Evolutionary conservation across 1,140 invertebrate species (phyloP).

Genomic region (Drosophila ficusphila): DNA sequence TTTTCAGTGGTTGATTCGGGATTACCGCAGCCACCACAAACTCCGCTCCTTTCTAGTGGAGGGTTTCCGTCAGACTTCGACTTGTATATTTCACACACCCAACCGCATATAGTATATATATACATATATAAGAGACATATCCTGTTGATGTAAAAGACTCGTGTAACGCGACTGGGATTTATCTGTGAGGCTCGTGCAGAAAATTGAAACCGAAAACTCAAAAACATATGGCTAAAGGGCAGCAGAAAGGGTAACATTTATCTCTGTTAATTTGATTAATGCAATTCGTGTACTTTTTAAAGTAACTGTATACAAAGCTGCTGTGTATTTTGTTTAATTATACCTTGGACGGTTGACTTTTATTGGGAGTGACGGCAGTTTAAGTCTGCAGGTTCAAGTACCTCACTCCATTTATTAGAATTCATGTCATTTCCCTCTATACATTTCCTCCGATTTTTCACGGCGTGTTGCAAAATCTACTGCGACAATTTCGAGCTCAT

Average conservation of each 20-base stretch:
- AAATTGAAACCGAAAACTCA: conserved; percentile 47
- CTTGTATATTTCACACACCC: background rate
- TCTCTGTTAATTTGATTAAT: conserved; percentile 24
- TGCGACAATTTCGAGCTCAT: conserved; percentile 70
- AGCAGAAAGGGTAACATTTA: conserved; percentile 1
- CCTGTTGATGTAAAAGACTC: conserved; percentile 38
- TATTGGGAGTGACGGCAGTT: conserved; percentile 21
- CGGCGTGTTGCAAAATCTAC: conserved; percentile 11
- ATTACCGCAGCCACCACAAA: conserved; percentile 22
- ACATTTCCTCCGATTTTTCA: conserved; percentile 7
- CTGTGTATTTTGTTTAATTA: conserved; percentile 2
- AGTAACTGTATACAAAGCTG: background rate
- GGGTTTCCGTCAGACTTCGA: conserved; percentile 31
- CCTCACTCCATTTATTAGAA: conserved; percentile 16
- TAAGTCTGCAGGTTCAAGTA: background rate
- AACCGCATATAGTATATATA: conserved; percentile 28
- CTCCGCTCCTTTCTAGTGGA: background rate
- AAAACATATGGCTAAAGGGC: conserved; percentile 1
- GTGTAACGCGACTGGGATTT: conserved; percentile 51
- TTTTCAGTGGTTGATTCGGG: conserved; percentile 24
- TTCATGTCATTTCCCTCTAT: conserved; percentile 2
- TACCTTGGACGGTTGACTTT: conserved; percentile 19
- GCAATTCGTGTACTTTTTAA: background rate
- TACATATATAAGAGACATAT: conserved; percentile 25
- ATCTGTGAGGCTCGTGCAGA: conserved; percentile 39